Conservation (phyloP, 1,140 invertebrate genomes). For the Camponotus pennsylvanicus region DNA sequence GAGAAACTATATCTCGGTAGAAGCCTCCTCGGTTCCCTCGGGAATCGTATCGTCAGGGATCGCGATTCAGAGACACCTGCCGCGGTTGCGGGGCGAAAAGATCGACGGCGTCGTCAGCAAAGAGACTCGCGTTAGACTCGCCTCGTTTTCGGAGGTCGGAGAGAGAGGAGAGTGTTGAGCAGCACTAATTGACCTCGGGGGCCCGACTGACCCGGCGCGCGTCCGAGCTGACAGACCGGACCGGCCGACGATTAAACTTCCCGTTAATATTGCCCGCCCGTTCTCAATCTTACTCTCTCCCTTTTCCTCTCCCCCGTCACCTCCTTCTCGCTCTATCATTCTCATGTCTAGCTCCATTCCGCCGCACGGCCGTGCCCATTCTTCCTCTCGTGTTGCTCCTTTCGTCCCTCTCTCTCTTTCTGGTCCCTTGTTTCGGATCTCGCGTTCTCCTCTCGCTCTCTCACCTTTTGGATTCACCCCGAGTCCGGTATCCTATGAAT, state of each 20-base stretch:
- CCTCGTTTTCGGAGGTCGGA: constrained; percentile 74
- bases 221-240: constrained; percentile 83
- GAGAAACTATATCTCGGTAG: not conserved
- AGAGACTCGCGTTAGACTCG: constrained; percentile 70
- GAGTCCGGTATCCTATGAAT: constrained; percentile 75
- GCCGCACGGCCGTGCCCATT: constrained; percentile 32
- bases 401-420: constrained; percentile 18
- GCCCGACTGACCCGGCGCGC: constrained; percentile 84
- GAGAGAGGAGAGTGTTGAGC: constrained; percentile 83
- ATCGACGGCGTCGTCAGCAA: constrained; percentile 66
- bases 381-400: constrained; percentile 37
- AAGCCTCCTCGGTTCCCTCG: not conserved
- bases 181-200: constrained; percentile 85
- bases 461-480: constrained; percentile 63
- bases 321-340: constrained; percentile 55
- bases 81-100: constrained; percentile 31
- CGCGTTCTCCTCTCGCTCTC: constrained; percentile 48
- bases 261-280: constrained; percentile 83
- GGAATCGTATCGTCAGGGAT: constrained; percentile 21
- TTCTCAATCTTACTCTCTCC: constrained; percentile 61
- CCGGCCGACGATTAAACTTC: constrained; percentile 84
- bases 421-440: not conserved
- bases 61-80: constrained; percentile 40
- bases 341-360: constrained; percentile 57
- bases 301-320: constrained; percentile 43